phyloP scores from a whole-genome alignment of 1,140 invertebrate species.

The Drosophila suzukii region DNA sequence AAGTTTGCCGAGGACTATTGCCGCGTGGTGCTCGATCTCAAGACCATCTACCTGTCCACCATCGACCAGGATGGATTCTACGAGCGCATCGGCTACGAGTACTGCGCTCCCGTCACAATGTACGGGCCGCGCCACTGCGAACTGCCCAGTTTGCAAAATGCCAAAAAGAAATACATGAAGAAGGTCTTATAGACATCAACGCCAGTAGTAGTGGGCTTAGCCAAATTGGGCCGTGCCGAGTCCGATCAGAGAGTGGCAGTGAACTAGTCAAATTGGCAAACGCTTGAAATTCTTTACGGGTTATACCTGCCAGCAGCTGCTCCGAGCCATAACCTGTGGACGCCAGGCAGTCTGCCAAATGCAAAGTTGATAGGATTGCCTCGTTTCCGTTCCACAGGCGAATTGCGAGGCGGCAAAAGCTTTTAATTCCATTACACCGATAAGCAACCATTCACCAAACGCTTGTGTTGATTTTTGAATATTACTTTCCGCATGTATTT shows the following conservation, averaged over 20 bases:
- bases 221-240: slow-evolving; percentile 21
- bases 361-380: background rate
- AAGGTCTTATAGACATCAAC: slow-evolving; percentile 83
- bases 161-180: slow-evolving; percentile 84
- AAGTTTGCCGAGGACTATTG: slow-evolving; percentile 89
- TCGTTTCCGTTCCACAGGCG: background rate
- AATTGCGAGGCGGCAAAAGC: slow-evolving; percentile 32
- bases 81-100: slow-evolving; percentile 89
- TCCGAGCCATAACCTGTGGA: slow-evolving; percentile 25
- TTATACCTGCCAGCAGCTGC: slow-evolving; percentile 51
- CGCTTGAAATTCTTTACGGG: slow-evolving; percentile 40
- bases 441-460: slow-evolving; percentile 56
- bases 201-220: slow-evolving; percentile 55
- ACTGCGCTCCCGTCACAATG: slow-evolving; percentile 89
- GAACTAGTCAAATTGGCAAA: slow-evolving; percentile 70
- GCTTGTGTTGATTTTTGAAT: slow-evolving; percentile 78
- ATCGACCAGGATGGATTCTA: slow-evolving; percentile 92
- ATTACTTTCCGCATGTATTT: slow-evolving; percentile 81
- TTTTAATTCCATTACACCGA: slow-evolving; percentile 73
- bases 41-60: slow-evolving; percentile 90
- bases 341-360: slow-evolving; percentile 15
- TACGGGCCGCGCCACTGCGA: slow-evolving; percentile 86
- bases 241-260: slow-evolving; percentile 39
- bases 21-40: slow-evolving; percentile 86
- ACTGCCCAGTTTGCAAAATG: slow-evolving; percentile 76